Conservation (phyloP, 2,797 vertebrate species). For the Enteromius viviparus region DNA sequence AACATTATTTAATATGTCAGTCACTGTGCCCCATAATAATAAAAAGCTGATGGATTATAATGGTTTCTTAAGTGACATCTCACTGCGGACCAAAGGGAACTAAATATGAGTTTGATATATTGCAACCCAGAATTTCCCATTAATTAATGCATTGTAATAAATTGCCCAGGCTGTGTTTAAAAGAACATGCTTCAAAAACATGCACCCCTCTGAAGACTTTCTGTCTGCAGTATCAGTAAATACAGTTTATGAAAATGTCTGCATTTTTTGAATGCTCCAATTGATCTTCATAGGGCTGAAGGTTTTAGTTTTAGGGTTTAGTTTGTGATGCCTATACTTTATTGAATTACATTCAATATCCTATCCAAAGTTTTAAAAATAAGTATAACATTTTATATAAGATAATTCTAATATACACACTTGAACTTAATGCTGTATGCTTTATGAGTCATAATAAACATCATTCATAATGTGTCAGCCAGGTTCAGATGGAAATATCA, state of each 20-base stretch:
- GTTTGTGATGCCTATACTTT: background rate
- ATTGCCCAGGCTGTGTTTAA: background rate
- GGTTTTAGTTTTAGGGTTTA: background rate
- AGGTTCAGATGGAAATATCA: conserved; percentile 11
- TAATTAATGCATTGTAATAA: conserved; percentile 41
- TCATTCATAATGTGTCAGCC: background rate
- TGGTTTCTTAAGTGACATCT: conserved; percentile 27
- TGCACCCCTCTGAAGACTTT: background rate
- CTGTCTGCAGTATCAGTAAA: background rate
- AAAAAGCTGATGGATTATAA: conserved; percentile 26
- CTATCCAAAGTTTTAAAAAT: background rate
- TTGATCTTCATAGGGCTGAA: background rate
- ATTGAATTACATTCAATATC: background rate
- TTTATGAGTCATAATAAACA: background rate
- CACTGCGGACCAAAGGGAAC: background rate
- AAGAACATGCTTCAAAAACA: conserved; percentile 1
- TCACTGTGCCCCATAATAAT: background rate
- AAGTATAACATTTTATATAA: background rate
- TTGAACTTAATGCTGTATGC: background rate
- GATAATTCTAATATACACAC: background rate
- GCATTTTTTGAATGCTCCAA: background rate
- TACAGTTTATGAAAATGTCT: background rate
- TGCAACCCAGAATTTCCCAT: conserved; percentile 1
- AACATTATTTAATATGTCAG: conserved; percentile 11
- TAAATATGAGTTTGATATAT: conserved; percentile 27